phyloP scores from a whole-genome alignment of 2,797 vertebrate species.

The Cephalopachus bancanus region DNA sequence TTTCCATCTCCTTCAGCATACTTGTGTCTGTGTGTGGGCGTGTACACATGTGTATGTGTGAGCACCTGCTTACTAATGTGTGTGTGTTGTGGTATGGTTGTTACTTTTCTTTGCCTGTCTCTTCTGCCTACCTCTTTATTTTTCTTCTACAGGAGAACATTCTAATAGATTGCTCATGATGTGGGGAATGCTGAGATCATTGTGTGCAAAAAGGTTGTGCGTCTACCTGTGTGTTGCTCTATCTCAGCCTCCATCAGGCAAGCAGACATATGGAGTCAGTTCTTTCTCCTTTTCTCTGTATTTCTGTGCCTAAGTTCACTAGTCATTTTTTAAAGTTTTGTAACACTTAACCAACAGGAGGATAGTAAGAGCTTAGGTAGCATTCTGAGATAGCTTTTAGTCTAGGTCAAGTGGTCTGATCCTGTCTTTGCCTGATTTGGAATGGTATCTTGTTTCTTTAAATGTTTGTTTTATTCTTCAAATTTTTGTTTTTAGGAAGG shows the following conservation, averaged over 20 bases:
- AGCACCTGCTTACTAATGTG: neutral
- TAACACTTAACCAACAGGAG: neutral
- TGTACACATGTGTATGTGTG: no score
- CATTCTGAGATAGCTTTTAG: neutral
- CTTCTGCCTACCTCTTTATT: neutral
- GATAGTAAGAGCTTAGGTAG: neutral
- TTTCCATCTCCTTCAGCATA: no score
- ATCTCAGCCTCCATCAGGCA: neutral
- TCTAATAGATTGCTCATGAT: no score
- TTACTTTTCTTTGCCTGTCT: neutral
- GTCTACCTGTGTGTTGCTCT: neutral
- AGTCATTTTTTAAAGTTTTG: neutral
- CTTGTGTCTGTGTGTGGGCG: fast-evolving
- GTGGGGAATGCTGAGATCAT: neutral
- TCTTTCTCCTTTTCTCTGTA: neutral
- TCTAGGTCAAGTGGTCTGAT: neutral
- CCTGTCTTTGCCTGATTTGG: neutral
- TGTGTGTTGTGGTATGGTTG: no score
- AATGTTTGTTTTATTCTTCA: neutral
- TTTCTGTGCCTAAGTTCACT: neutral
- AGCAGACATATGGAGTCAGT: neutral
- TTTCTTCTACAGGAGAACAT: neutral
- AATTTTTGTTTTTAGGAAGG: neutral
- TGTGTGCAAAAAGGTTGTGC: neutral
- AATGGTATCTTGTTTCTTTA: neutral